Evolutionary conservation across 2,113 vertebrate species (phyloP).

Genomic region (Arothron firmamentum): DNA sequence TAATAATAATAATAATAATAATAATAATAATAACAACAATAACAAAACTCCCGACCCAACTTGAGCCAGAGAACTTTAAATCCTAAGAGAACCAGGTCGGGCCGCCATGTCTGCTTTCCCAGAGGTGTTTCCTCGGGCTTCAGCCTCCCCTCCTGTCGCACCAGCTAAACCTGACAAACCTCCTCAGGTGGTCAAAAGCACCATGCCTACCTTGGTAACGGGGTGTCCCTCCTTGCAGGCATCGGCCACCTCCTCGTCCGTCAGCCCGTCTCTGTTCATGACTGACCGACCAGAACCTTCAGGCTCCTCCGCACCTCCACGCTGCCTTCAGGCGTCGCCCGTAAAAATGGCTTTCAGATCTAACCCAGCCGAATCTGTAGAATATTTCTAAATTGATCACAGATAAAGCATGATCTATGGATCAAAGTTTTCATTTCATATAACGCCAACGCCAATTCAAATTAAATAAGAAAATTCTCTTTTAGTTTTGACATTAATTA

Average conservation of each 20-base stretch:
- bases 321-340: conserved; percentile 33
- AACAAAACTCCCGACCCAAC: no score
- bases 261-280: conserved; percentile 30
- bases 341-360: neutral
- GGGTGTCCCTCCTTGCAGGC: conserved; percentile 42
- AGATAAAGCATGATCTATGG: neutral
- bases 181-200: no score
- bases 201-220: conserved; percentile 33
- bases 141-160: neutral
- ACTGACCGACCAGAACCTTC: neutral
- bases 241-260: conserved; percentile 4
- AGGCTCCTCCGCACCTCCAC: neutral
- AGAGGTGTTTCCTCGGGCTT: no score
- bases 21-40: no score
- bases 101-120: no score
- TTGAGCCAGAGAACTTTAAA: no score
- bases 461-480: neutral
- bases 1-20: no score
- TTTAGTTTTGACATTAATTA: no score
- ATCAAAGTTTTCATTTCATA: neutral
- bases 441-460: neutral
- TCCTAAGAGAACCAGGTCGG: no score
- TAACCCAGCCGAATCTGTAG: no score
- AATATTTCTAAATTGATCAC: neutral
- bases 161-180: neutral